Evolutionary conservation across 2,113 vertebrate species (phyloP), one percentile per base, ranked within the genome.

Genomic region (Nyctereutes procyonoides): DNA sequence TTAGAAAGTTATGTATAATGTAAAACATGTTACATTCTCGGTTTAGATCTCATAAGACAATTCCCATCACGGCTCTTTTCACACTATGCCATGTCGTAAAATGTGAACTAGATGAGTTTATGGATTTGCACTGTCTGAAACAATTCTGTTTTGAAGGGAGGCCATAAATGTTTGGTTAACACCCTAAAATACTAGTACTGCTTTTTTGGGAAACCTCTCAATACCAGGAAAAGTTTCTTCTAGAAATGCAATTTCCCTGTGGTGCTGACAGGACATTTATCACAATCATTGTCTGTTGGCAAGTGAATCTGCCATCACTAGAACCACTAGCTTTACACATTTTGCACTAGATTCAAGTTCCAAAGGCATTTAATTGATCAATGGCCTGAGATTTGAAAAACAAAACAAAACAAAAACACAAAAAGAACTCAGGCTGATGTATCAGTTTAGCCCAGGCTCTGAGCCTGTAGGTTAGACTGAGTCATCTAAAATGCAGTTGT

Each of bases 201-300:
- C 16, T 48, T 88, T 82, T 96, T 96, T 56, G 77, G 87, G 90
- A 92, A 95, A 92, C 32, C n/a, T 93, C 38, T 87, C 88, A 84
- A 48, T 92, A 67, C 80, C 43, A 60, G 53, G 80, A 71, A 55
- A 80, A 80, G 30, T 69, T 87, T 94, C 20, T 96, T 35, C 32
- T 48, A 55, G 85, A 85, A 96, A 85, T 79, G 13, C 38, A 48
- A 0, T 97, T 94, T 96, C 30, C 48, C 8, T 85, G 0, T 35
- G 56, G 24, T 11, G 14, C 26, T 67, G 13, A 38, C 35, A 77
- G 55, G 32, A 28, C 14, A 16, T 28, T 71, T 81, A 32, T 79
- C 48, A 63, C 16, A 71, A 38, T 53, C 65, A 28, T 19, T 43
- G 26, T 35, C n/a, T 60, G 16, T 63, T 84, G 65, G 62, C 20